Evolutionary conservation across 2,888 invertebrate genomes (phyloP).

Genomic region (Cephus runcator): DNA sequence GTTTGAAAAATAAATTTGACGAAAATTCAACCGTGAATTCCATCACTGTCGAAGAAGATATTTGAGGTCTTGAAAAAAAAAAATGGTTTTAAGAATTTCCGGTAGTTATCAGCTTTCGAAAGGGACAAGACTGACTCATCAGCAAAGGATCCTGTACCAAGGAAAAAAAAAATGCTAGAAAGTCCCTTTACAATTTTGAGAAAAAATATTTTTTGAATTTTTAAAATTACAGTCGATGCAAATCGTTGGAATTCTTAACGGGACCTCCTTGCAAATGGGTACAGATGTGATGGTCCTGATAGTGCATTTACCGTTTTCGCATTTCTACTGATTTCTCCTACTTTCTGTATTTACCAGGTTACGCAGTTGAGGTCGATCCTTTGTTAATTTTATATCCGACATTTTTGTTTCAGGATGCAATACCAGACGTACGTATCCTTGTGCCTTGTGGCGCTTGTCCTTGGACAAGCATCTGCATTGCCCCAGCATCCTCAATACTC

Average conservation of each 20-base stretch:
- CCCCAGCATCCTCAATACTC: slow-evolving; percentile 61
- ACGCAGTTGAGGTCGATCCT: background rate
- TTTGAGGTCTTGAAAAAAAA: background rate
- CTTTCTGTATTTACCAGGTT: background rate
- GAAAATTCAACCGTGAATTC: background rate
- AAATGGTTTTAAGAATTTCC: background rate
- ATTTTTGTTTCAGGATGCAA: slow-evolving; percentile 68
- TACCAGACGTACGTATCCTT: slow-evolving; percentile 76
- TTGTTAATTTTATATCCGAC: background rate
- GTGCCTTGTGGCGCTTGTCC: slow-evolving; percentile 74
- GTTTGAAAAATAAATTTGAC: background rate
- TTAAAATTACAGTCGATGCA: background rate
- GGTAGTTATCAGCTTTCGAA: background rate
- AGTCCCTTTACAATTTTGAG: background rate
- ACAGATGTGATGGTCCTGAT: background rate
- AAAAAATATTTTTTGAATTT: background rate
- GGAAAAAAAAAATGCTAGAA: background rate
- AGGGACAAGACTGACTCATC: background rate
- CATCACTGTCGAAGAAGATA: background rate
- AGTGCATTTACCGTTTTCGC: slow-evolving; percentile 2
- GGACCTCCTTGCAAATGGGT: slow-evolving; percentile 3
- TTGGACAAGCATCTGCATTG: slow-evolving; percentile 54
- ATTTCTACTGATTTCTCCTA: background rate
- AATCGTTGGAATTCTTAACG: slow-evolving; percentile 19
- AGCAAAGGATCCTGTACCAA: background rate